These are phyloP conservation scores for Leuciscus idus DNA, from an alignment of 2,113 vertebrate genomes.

Conservation along the genomic window DNA sequence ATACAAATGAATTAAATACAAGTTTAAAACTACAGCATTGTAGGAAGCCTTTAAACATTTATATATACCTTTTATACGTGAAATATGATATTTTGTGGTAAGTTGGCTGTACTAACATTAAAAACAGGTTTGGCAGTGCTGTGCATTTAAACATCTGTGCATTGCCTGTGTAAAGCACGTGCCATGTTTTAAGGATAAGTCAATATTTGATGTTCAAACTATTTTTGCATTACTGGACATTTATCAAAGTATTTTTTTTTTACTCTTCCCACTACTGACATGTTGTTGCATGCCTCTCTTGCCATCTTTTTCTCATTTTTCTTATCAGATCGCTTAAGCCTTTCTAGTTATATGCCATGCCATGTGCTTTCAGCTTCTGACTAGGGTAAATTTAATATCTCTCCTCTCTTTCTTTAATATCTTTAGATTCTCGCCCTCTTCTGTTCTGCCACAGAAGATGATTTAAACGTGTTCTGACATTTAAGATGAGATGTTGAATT, in stretches of 20 bases:
- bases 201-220: slow-evolving; percentile 15
- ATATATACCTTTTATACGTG: neutral
- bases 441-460: neutral
- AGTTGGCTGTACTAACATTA: neutral
- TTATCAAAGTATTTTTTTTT: slow-evolving; percentile 12
- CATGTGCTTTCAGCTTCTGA: slow-evolving; percentile 12
- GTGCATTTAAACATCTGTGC: neutral
- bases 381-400: slow-evolving; percentile 1
- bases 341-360: neutral
- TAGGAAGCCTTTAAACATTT: neutral
- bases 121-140: neutral
- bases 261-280: neutral
- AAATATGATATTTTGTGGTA: neutral
- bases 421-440: slow-evolving; percentile 22
- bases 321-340: slow-evolving; percentile 4
- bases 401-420: slow-evolving; percentile 25
- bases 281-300: neutral
- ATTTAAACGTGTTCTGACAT: slow-evolving; percentile 35
- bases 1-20: neutral
- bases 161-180: neutral
- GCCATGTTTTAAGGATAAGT: neutral
- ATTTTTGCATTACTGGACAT: slow-evolving; percentile 21
- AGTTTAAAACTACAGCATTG: neutral
- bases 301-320: neutral
- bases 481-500: slow-evolving; percentile 27